Conservation (phyloP, 2,797 vertebrate genomes). For the Pseudomugil tenellus region DNA sequence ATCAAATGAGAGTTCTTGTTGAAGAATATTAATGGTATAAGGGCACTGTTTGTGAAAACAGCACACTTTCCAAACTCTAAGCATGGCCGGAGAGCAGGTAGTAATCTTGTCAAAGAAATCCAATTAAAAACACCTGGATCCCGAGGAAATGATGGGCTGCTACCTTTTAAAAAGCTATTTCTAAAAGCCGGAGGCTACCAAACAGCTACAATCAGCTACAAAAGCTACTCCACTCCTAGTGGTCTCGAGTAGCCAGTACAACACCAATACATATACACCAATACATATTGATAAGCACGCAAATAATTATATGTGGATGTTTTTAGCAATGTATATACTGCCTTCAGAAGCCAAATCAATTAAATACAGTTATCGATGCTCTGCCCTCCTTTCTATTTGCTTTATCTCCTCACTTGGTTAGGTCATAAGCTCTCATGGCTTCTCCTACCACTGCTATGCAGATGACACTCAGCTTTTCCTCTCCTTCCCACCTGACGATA, state of each 20-base stretch:
- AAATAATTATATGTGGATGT: background rate
- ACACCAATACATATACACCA: background rate
- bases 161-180: slow-evolving; percentile 63
- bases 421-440: too few relatives aligned
- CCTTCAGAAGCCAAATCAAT: background rate
- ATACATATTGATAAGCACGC: background rate
- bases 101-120: slow-evolving; percentile 66
- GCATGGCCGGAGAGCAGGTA: slow-evolving; percentile 43
- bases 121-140: slow-evolving; percentile 69
- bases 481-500: too few relatives aligned
- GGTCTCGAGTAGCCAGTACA: slow-evolving; percentile 14
- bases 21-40: slow-evolving; percentile 49
- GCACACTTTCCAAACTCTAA: slow-evolving; percentile 28
- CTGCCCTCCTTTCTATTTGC: too few relatives aligned
- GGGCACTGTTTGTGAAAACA: slow-evolving; percentile 25
- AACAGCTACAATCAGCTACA: slow-evolving; percentile 2
- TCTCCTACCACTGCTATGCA: too few relatives aligned
- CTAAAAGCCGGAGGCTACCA: slow-evolving; percentile 42
- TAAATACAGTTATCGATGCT: background rate
- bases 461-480: too few relatives aligned
- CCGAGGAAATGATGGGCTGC: slow-evolving; percentile 55
- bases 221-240: slow-evolving; percentile 34
- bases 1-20: slow-evolving; percentile 44
- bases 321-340: background rate
- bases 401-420: too few relatives aligned